phyloP scores from a whole-genome alignment of 1,140 invertebrate genomes.

The Cryptotermes secundus region DNA sequence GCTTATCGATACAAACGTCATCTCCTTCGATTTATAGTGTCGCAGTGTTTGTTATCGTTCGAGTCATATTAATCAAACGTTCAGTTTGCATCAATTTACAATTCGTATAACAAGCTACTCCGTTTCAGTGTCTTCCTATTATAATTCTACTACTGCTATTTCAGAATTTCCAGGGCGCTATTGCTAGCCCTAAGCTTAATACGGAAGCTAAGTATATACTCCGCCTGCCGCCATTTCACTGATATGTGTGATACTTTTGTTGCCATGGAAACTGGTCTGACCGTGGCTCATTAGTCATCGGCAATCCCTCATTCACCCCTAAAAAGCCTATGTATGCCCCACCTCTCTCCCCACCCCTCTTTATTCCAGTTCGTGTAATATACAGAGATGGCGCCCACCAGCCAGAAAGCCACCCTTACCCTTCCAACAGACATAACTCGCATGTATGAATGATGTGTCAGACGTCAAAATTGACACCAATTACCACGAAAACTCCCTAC shows the following conservation, averaged over 20 bases:
- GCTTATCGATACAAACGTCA: too few relatives aligned
- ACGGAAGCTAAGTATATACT: too few relatives aligned
- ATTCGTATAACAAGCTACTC: too few relatives aligned
- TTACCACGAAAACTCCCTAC: constrained; percentile 66
- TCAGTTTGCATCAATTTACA: too few relatives aligned
- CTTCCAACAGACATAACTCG: constrained; percentile 48
- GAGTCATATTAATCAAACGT: too few relatives aligned
- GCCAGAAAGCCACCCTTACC: constrained; percentile 37
- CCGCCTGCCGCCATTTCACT: neutral
- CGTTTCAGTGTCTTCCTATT: too few relatives aligned
- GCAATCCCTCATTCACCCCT: constrained; percentile 28
- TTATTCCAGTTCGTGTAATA: constrained; percentile 29
- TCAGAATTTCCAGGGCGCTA: too few relatives aligned
- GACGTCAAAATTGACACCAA: constrained; percentile 65
- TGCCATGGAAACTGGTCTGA: constrained; percentile 23
- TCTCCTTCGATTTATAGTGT: too few relatives aligned
- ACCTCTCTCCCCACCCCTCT: neutral
- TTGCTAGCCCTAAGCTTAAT: too few relatives aligned
- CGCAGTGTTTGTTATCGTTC: too few relatives aligned
- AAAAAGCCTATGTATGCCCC: constrained; percentile 11
- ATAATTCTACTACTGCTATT: too few relatives aligned
- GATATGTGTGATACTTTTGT: neutral
- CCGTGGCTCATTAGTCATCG: constrained; percentile 27
- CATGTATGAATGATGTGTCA: constrained; percentile 42
- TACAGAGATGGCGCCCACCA: constrained; percentile 26